Evolutionary conservation across 2,888 invertebrate species (phyloP), one percentile per base, ranked within the genome.

Genomic region (Apocheima hispidaria): DNA sequence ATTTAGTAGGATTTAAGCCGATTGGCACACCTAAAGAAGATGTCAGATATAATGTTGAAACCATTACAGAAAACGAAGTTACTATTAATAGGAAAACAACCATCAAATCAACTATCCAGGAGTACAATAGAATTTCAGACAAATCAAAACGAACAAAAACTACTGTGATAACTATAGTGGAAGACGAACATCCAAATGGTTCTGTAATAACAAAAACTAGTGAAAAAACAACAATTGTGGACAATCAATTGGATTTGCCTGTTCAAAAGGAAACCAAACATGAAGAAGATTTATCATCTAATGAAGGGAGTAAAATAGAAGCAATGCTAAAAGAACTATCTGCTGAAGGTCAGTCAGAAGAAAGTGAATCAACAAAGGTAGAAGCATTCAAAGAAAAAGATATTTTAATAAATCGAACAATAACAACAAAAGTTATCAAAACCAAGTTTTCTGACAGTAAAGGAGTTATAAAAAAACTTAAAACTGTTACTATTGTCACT

Each of bases 181-280:
- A 88, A 80, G 92, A 93, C 70, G 84, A 86, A 72, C 78, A 88
- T 66, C 88, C 88, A 2, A 87, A 91, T 78, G 88, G 90, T 5
- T 82, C 88, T 30, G 66, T 89, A 9, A 74, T 83, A 10, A 86
- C 83, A 23, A 88, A 83, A 74, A 87, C 86, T 1, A 88, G 81
- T 73, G 88, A 90, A 79, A 89, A 86, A 66, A 77, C 87, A 10
- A 83, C 87, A 12, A 64, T 88, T 2, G 60, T 78, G 21, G 92
- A 92, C 66, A 82, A 86, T 66, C 57, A 50, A 52, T 58, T 85
- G 12, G 70, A 73, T 63, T 38, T 26, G 38, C 12, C 16, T n/a
- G 4, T 18, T 16, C 20, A 52, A 21, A 57, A 54, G 44, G 54
- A 59, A n/a, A 49, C 23, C 56, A 9, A 70, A 36, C 14, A 41